These are phyloP conservation scores for Streblospio benedicti DNA, from an alignment of 1,140 invertebrate species.

Conservation along the genomic window DNA sequence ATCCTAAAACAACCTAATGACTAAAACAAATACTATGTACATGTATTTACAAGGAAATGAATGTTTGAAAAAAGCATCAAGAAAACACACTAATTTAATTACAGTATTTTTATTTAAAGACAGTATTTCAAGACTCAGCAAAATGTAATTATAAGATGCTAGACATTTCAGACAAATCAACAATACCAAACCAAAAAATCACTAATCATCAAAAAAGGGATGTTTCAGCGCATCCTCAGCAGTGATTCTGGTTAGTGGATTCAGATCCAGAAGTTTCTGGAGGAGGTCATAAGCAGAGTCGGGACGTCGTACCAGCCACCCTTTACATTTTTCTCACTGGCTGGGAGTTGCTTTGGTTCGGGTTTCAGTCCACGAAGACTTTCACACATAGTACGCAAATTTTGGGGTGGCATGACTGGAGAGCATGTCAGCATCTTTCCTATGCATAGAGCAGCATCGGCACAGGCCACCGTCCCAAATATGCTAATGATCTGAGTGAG, in stretches of 20 bases:
- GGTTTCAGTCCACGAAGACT: slow-evolving; percentile 14
- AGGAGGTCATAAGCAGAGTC: slow-evolving; percentile 40
- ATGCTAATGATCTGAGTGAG: slow-evolving; percentile 73
- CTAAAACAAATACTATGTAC: too few relatives aligned
- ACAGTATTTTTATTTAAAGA: too few relatives aligned
- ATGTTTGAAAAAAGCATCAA: too few relatives aligned
- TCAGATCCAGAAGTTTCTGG: slow-evolving; percentile 36
- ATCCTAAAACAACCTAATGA: too few relatives aligned
- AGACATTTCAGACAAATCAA: too few relatives aligned
- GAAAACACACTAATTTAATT: too few relatives aligned
- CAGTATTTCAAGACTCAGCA: too few relatives aligned
- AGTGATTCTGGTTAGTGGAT: slow-evolving; percentile 39
- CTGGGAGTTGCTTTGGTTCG: too few relatives aligned
- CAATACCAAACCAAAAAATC: too few relatives aligned
- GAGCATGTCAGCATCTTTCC: slow-evolving; percentile 53
- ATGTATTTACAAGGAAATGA: too few relatives aligned
- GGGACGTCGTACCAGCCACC: slow-evolving; percentile 19
- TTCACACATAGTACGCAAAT: slow-evolving; percentile 43
- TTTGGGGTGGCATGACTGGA: slow-evolving; percentile 48
- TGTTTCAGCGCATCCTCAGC: slow-evolving; percentile 40
- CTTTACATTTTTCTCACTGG: not conserved
- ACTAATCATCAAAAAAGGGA: slow-evolving; percentile 37
- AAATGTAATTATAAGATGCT: too few relatives aligned
- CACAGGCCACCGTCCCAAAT: slow-evolving; percentile 64
- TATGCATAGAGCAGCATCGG: too few relatives aligned